Conservation (phyloP, 2,888 invertebrate genomes). For the Dynastes maya region DNA sequence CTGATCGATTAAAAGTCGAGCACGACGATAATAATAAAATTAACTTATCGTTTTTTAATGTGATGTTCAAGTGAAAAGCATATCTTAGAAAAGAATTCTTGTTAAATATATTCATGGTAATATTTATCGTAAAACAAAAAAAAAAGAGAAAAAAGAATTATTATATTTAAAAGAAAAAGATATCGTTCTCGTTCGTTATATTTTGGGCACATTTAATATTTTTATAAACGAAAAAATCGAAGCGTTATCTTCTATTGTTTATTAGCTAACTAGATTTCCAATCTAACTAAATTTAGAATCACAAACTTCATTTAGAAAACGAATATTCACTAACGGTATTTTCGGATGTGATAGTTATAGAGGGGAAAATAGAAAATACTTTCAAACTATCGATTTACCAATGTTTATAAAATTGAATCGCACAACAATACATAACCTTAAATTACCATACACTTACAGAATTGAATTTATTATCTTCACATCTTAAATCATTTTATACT, state of each 20-base stretch:
- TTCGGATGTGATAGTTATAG: not conserved
- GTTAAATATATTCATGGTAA: slow-evolving; percentile 40
- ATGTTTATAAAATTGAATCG: slow-evolving; percentile 6
- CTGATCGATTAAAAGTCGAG: not conserved
- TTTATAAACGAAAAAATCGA: slow-evolving; percentile 20
- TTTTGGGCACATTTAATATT: slow-evolving; percentile 25
- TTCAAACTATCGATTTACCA: not conserved
- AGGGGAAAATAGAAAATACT: not conserved
- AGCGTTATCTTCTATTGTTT: not conserved
- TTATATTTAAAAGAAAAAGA: slow-evolving; percentile 13
- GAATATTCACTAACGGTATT: not conserved
- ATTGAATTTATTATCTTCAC: too few relatives aligned
- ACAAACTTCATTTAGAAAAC: slow-evolving; percentile 25
- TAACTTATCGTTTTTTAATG: slow-evolving; percentile 36
- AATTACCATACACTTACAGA: too few relatives aligned
- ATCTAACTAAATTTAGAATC: slow-evolving; percentile 18
- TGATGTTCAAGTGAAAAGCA: slow-evolving; percentile 47
- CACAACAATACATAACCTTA: not conserved
- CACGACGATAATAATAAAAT: not conserved
- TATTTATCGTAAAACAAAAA: slow-evolving; percentile 31
- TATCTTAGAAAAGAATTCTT: slow-evolving; percentile 41
- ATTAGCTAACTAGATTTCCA: not conserved
- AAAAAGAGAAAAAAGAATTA: slow-evolving; percentile 8
- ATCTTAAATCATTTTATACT: too few relatives aligned
- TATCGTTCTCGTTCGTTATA: slow-evolving; percentile 32